These are phyloP conservation scores for Cryptus armator DNA, from an alignment of 2,888 invertebrate species.

Conservation along the genomic window DNA sequence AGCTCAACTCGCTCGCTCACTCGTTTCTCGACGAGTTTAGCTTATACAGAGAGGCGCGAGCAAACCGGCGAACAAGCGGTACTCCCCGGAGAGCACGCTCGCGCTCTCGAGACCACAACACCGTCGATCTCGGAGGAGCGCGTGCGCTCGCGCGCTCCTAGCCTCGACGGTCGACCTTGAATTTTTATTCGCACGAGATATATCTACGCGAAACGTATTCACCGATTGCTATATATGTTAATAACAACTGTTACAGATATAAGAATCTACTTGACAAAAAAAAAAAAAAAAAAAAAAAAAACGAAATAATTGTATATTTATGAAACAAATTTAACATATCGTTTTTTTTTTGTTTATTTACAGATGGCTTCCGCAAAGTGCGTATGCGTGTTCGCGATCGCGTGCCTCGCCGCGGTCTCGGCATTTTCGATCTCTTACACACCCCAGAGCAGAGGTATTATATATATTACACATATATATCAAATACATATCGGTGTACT, in stretches of 20 bases:
- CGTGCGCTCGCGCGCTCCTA: neutral
- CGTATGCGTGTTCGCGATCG: constrained; percentile 77
- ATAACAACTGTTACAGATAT: neutral
- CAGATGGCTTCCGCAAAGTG: constrained; percentile 82
- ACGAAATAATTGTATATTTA: neutral
- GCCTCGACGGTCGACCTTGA: constrained; percentile 42
- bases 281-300: neutral
- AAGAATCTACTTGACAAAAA: neutral
- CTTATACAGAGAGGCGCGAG: neutral
- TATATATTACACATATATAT: constrained; percentile 1
- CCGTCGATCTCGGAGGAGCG: neutral
- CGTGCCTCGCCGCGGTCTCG: constrained; percentile 77
- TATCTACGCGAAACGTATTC: constrained; percentile 8
- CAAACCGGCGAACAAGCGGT: constrained; percentile 25
- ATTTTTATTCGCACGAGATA: constrained; percentile 32
- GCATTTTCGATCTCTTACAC: constrained; percentile 78
- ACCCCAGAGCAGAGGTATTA: constrained; percentile 75
- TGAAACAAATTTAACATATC: neutral
- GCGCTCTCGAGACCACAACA: constrained; percentile 28
- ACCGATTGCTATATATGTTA: neutral
- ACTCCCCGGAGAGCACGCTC: constrained; percentile 19
- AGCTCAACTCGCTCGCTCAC: constrained; percentile 4
- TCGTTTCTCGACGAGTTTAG: constrained; percentile 6
- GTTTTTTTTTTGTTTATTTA: constrained; percentile 70
- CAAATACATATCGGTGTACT: neutral